Conservation (phyloP, 1,140 invertebrate genomes). For the Tetranychus urticae region DNA sequence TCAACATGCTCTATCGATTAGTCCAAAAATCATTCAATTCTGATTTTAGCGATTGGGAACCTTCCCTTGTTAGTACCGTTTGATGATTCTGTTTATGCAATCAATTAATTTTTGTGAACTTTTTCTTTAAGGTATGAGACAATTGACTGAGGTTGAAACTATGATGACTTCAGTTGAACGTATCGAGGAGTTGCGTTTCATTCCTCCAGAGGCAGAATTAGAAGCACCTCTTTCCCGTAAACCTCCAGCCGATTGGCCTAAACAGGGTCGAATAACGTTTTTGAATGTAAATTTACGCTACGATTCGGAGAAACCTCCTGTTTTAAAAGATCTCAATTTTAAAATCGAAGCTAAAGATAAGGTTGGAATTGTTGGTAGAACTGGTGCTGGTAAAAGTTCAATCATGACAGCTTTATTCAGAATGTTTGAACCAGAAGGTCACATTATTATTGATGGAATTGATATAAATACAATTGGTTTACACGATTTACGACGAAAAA, state of each 20-base stretch:
- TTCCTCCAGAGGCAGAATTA: constrained; percentile 15
- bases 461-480: constrained; percentile 25
- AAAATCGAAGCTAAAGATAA: constrained; percentile 20
- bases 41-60: too few species aligned
- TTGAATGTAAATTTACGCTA: constrained; percentile 40
- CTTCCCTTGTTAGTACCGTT: constrained; percentile 28
- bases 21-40: too few species aligned
- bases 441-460: constrained; percentile 21
- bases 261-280: constrained; percentile 39
- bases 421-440: constrained; percentile 17
- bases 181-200: constrained; percentile 32
- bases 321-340: constrained; percentile 36
- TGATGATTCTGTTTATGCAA: constrained; percentile 49
- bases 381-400: constrained; percentile 21
- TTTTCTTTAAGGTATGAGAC: constrained; percentile 36
- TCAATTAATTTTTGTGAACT: constrained; percentile 36
- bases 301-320: constrained; percentile 29
- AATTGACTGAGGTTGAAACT: constrained; percentile 41
- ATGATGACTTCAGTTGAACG: constrained; percentile 45
- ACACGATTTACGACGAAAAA: constrained; percentile 23
- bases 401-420: constrained; percentile 24
- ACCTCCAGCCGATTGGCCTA: constrained; percentile 30
- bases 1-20: too few species aligned
- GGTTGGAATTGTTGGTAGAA: constrained; percentile 24
- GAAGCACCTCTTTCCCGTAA: constrained; percentile 6